Base-by-base conservation (phyloP, 2,113 vertebrate genomes). In the Caranx ignobilis region DNA sequence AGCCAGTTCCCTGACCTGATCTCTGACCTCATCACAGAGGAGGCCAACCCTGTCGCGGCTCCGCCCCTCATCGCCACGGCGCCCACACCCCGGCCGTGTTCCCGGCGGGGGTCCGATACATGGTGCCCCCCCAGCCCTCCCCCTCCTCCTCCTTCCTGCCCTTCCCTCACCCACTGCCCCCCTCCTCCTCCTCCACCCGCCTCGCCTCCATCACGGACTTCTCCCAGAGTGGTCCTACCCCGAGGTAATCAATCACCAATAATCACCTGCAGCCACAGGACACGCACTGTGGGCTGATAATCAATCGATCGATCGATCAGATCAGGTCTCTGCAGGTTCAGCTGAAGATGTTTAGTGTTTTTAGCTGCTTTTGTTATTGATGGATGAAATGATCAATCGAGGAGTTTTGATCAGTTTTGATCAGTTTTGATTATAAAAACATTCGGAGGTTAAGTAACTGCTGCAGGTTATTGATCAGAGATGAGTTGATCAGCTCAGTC, bases 211-310 rank as follows among this genome's bases (percentile, higher is more conserved):
- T 98, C 93, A 98, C 96, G 0, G 97, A 98, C 88, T 98, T 97
- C 91, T 97, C 96, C 1, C 97, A 0, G 97, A 97, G 85, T 98
- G 97, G 97, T 97, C 97, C 3, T 97, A 97, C 85, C 97, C 96
- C 0, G 96, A 97, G 96, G 96, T 97, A 85, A 86, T 45, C 67
- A 35, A 18, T 43, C 52, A 26, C 6, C 56, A 19, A 10, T 45
- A 12, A 47, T 50, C 68, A 0, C 11, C 32, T 10, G 43, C 8
- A 21, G 2, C 13, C 54, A 26, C 21, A 31, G 21, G 5, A 31
- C 26, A 13, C 18, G 1, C 16, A 18, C 47, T 48, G 5, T 48
- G 4, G 5, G 6, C 18, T 48, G 50, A 11, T 52, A 18, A 48
- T 48, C 3, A 6, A 19, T 50, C 18, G 2, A 45, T 45, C 43